These are phyloP conservation scores for Metellina segmentata DNA, from an alignment of 2,888 invertebrate species.

Conservation along the genomic window DNA sequence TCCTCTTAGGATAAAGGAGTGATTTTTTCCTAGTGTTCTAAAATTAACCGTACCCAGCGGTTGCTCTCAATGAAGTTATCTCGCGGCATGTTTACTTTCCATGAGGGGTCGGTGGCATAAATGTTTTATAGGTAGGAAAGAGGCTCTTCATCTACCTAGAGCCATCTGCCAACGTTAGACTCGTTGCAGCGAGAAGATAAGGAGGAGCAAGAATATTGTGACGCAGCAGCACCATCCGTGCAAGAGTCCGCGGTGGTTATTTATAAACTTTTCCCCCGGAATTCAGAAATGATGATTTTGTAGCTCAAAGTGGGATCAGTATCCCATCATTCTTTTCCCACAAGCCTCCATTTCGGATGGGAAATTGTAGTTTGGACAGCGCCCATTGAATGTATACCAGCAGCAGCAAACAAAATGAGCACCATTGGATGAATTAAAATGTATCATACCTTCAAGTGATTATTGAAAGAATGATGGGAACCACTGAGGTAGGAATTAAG, in stretches of 20 bases:
- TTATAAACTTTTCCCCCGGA: slow-evolving; percentile 60
- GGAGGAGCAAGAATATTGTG: slow-evolving; percentile 44
- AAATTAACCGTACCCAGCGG: too few species aligned
- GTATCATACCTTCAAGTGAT: background rate
- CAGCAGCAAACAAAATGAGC: background rate
- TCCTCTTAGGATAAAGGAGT: too few species aligned
- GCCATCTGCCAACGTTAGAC: slow-evolving; percentile 33
- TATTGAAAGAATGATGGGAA: background rate
- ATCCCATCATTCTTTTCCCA: slow-evolving; percentile 32
- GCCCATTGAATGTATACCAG: background rate
- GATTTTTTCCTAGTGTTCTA: too few species aligned
- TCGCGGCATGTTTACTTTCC: background rate
- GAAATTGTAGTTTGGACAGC: background rate
- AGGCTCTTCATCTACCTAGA: slow-evolving; percentile 46
- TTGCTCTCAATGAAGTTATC: too few species aligned
- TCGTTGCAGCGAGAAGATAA: slow-evolving; percentile 48
- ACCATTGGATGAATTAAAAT: background rate
- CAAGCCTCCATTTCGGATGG: background rate
- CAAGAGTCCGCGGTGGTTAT: slow-evolving; percentile 59
- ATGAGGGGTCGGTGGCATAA: slow-evolving; percentile 1
- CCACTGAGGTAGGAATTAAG: slow-evolving; percentile 3
- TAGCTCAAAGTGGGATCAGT: slow-evolving; percentile 49
- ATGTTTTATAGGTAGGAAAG: slow-evolving; percentile 1
- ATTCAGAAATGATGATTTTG: slow-evolving; percentile 64
- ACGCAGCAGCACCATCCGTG: slow-evolving; percentile 48